Percentiles rank a stretch among this genome's conserved stretches.
phyloP scores from a whole-genome alignment of 2,113 vertebrate genomes.

The Conger conger region DNA sequence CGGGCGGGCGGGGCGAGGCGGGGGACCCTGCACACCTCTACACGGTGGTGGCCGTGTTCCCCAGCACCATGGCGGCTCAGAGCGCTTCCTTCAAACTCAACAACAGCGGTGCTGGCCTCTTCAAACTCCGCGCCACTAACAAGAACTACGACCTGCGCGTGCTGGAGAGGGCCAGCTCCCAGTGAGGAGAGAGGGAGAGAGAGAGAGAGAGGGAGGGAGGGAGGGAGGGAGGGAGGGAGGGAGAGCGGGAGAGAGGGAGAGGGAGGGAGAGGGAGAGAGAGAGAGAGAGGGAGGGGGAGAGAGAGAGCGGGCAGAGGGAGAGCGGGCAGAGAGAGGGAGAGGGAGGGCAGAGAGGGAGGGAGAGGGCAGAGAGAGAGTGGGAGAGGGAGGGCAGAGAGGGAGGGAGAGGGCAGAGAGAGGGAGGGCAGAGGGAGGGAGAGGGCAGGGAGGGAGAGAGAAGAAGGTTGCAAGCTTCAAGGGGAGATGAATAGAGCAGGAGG shows the following conservation, averaged over 20 bases:
- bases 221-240: background rate
- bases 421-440: background rate
- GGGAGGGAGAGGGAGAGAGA: background rate
- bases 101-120: constrained; percentile 90
- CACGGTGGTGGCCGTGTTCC: constrained; percentile 97
- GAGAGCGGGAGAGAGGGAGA: background rate
- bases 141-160: constrained; percentile 96
- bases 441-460: constrained; percentile 12
- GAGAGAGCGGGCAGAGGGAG: too few relatives aligned
- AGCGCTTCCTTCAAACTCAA: constrained; percentile 98
- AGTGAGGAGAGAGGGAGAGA: constrained; percentile 66
- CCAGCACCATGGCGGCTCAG: constrained; percentile 92
- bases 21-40: constrained; percentile 94
- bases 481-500: background rate
- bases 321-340: background rate
- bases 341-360: too few relatives aligned
- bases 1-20: constrained; percentile 62
- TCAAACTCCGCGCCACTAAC: constrained; percentile 96
- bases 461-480: constrained; percentile 2
- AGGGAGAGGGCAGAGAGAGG: background rate
- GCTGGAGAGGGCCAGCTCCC: constrained; percentile 91
- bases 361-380: too few relatives aligned
- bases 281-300: too few relatives aligned
- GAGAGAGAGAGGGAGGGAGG: constrained; percentile 33
- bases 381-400: too few relatives aligned